Evolutionary conservation across 2,113 vertebrate species (phyloP).

Genomic region (Diadophis punctatus): DNA sequence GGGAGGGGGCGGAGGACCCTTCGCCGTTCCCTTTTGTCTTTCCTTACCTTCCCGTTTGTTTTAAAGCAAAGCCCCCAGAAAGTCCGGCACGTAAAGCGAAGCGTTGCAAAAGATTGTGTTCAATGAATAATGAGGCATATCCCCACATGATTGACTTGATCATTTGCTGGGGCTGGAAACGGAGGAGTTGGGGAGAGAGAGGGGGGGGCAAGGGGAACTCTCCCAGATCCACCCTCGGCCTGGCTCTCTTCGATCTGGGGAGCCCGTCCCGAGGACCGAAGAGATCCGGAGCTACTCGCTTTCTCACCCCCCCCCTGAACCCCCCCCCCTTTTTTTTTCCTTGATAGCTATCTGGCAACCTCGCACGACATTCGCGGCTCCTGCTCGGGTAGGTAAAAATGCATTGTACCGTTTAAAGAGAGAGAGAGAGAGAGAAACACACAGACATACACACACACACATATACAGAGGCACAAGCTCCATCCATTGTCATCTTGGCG

Average conservation of each 20-base stretch:
- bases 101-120: constrained; percentile 87
- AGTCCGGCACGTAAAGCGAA: constrained; percentile 84
- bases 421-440: background rate
- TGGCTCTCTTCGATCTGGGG: constrained; percentile 79
- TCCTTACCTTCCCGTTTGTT: constrained; percentile 84
- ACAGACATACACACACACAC: background rate
- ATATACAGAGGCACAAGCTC: constrained; percentile 24
- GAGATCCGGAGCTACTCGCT: background rate
- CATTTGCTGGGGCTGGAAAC: constrained; percentile 80
- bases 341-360: constrained; percentile 84
- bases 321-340: constrained; percentile 51
- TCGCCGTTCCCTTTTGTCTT: constrained; percentile 68
- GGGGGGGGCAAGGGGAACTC: constrained; percentile 74
- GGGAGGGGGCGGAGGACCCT: background rate
- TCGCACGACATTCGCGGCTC: constrained; percentile 82
- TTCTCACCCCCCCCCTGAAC: background rate
- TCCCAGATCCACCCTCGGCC: constrained; percentile 80
- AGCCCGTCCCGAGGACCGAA: constrained; percentile 75
- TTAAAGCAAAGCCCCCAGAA: constrained; percentile 76
- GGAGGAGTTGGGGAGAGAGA: too few species aligned
- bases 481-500: constrained; percentile 91
- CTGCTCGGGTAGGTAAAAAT: constrained; percentile 88
- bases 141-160: constrained; percentile 92
- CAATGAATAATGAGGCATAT: constrained; percentile 95
- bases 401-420: constrained; percentile 88